Evolutionary conservation across 1,140 invertebrate species (phyloP).

Genomic region (Probaryconus sp.): DNA sequence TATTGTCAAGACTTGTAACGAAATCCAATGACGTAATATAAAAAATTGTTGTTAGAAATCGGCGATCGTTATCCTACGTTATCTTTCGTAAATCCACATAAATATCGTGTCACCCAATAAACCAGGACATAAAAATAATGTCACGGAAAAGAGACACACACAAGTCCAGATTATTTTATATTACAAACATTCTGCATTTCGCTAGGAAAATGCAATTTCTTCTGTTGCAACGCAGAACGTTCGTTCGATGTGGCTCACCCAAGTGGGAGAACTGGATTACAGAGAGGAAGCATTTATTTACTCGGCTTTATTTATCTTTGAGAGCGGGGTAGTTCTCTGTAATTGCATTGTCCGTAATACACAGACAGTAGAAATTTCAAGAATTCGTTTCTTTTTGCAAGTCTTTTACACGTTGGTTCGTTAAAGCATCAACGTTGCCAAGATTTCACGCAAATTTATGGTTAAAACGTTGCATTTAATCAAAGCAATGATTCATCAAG

Average conservation of each 20-base stretch:
- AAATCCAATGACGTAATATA: no score
- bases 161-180: not conserved
- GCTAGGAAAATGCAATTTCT: constrained; percentile 28
- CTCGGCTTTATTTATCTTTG: constrained; percentile 46
- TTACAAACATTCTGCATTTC: constrained; percentile 19
- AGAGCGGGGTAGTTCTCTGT: constrained; percentile 23
- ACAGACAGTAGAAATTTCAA: constrained; percentile 17
- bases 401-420: not conserved
- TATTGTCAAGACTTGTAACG: no score
- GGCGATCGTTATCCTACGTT: no score
- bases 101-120: constrained; percentile 4
- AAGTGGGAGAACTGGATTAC: constrained; percentile 40
- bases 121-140: constrained; percentile 7
- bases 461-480: not conserved
- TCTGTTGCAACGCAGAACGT: constrained; percentile 9
- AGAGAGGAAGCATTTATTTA: constrained; percentile 45
- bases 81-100: not conserved
- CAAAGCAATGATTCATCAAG: not conserved
- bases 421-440: not conserved
- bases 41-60: no score
- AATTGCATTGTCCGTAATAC: constrained; percentile 41
- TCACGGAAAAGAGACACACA: not conserved
- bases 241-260: constrained; percentile 9
- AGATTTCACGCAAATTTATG: constrained; percentile 4
- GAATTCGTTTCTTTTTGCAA: not conserved